These are phyloP conservation scores for Trachelus iudaicus DNA, from an alignment of 2,888 invertebrate species.

Conservation along the genomic window DNA sequence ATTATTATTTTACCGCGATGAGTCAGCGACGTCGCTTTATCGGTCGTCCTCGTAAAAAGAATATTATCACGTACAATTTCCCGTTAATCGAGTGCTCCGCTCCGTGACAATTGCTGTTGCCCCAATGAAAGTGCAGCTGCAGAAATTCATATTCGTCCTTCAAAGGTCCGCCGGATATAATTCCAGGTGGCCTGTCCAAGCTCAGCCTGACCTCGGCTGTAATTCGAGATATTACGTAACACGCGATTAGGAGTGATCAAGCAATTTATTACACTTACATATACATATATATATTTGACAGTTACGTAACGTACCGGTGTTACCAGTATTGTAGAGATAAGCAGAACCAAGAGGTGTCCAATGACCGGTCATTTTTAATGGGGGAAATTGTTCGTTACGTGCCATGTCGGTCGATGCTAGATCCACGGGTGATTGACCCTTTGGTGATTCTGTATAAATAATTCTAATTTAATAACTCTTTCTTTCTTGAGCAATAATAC, in stretches of 20 bases:
- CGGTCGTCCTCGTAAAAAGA: neutral
- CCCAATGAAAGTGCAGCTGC: slow-evolving; percentile 50
- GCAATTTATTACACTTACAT: neutral
- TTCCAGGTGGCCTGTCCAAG: neutral
- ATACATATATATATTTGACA: too few species aligned
- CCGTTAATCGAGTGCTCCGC: slow-evolving; percentile 50
- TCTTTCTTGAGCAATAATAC: neutral
- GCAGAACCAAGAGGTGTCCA: slow-evolving; percentile 15
- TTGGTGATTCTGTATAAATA: slow-evolving; percentile 8
- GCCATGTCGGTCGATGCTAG: slow-evolving; percentile 15
- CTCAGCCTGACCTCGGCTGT: neutral
- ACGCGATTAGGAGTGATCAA: neutral
- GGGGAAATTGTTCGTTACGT: slow-evolving; percentile 16
- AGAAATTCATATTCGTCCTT: slow-evolving; percentile 37
- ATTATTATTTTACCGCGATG: neutral
- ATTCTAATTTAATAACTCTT: neutral
- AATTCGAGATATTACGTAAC: neutral
- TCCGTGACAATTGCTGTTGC: slow-evolving; percentile 42
- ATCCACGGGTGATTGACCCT: slow-evolving; percentile 19
- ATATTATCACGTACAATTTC: slow-evolving; percentile 33
- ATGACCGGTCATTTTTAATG: slow-evolving; percentile 19
- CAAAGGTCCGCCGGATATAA: slow-evolving; percentile 43
- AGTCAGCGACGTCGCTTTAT: neutral
- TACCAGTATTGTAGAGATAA: slow-evolving; percentile 18
- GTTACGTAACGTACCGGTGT: slow-evolving; percentile 8